Evolutionary conservation across 2,797 vertebrate species (phyloP).

Genomic region (Cygnus olor): DNA sequence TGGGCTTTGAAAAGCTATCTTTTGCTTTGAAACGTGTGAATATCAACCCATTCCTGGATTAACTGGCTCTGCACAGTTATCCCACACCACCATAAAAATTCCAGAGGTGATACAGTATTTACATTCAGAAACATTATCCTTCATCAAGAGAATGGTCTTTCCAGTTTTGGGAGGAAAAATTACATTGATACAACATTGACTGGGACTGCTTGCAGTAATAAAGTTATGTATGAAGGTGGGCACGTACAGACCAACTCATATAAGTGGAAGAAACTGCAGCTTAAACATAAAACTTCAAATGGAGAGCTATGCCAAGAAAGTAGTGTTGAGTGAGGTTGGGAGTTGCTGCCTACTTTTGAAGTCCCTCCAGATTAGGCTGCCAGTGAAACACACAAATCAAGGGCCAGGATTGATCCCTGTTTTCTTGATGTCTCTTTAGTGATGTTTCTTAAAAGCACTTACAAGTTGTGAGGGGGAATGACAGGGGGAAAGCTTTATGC

Average conservation of each 20-base stretch:
- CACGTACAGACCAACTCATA: background rate
- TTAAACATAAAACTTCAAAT: background rate
- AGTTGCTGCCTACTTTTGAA: background rate
- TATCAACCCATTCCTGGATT: conserved; percentile 7
- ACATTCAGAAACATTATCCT: conserved; percentile 3
- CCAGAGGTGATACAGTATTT: background rate
- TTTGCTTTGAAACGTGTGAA: background rate
- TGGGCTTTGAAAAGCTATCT: conserved; percentile 33
- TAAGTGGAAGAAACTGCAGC: background rate
- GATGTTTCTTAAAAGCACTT: background rate
- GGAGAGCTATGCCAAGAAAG: background rate
- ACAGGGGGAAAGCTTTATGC: background rate
- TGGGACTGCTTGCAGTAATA: background rate
- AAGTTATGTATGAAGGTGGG: background rate
- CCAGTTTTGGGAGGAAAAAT: background rate
- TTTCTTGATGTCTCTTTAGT: background rate
- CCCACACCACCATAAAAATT: conserved; percentile 20
- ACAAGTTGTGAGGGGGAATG: background rate
- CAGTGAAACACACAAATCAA: background rate
- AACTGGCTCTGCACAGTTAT: background rate
- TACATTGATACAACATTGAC: background rate
- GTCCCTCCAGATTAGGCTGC: background rate
- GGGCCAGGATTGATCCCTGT: background rate
- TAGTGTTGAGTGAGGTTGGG: background rate
- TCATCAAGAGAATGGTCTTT: background rate